Base-by-base conservation (phyloP, 2,113 vertebrate genomes). In the Ophthalmolycus amberensis region DNA sequence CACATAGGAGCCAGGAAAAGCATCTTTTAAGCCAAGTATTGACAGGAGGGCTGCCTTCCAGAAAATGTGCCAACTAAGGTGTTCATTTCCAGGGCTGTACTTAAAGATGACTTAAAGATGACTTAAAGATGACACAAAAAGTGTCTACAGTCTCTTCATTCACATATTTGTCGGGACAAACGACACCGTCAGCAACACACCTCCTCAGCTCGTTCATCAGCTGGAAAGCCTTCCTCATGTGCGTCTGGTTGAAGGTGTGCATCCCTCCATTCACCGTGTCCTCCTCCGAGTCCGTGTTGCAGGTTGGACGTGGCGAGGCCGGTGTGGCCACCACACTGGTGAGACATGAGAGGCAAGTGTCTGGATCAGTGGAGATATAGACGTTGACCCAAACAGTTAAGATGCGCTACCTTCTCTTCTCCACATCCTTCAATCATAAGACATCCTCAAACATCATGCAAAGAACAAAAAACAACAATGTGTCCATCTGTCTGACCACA, bases 121-220 rank as follows among this genome's bases (percentile, higher is more conserved):
- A n/a, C n/a, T n/a, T n/a, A n/a, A n/a, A n/a, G n/a, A n/a, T n/a
- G n/a, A n/a, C n/a, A 15, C 44, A 10, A 56, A 58, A 27, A 11
- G 10, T 10, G 22, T 25, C 22, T n/a, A 54, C 52, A 10, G 18
- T 25, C 25, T 59, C 25, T 25, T 29, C 56, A 29, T 27, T 59
- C 14, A 59, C 56, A 25, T 25, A 25, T 25, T 25, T 25, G 25
- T 25, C 25, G 25, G 25, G 25, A 25, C 25, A 25, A 25, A 25
- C 25, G 25, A 66, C 37, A 40, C 25, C 20, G 9, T 3, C 48
- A n/a, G 25, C 1, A 22, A 82, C 90, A 12, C 94, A 98, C 98
- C 97, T 98, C 84, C 98, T 95, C 80, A 99, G 92, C 75, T 98
- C 97, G 74, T 99, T 98, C 97, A 99, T 99, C 83, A 98, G 94